phyloP scores from a whole-genome alignment of 1,140 invertebrate species.

The Caenorhabditis briggsae region DNA sequence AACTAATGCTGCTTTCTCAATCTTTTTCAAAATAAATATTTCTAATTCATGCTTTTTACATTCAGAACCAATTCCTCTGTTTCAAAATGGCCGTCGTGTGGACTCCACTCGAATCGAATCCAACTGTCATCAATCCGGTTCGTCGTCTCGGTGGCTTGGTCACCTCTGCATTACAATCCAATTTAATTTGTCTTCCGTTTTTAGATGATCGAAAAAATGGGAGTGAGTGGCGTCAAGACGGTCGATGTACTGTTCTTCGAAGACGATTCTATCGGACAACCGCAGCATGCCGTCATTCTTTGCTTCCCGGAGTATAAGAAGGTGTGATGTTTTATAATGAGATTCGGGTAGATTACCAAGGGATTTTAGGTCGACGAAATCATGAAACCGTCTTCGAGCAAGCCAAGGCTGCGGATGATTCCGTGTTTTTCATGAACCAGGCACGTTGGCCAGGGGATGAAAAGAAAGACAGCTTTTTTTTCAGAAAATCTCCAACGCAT shows the following conservation, averaged over 20 bases:
- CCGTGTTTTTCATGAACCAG: constrained; percentile 64
- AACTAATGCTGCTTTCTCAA: no score
- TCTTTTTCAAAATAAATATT: not conserved
- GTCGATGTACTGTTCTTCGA: constrained; percentile 66
- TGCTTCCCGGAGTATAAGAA: constrained; percentile 63
- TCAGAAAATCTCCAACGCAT: constrained; percentile 65
- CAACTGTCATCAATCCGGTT: constrained; percentile 62
- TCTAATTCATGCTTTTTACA: not conserved
- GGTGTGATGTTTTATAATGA: constrained; percentile 8
- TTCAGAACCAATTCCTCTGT: not conserved
- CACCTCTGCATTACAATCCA: not conserved
- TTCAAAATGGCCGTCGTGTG: constrained; percentile 26
- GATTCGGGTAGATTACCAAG: not conserved
- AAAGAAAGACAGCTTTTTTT: not conserved
- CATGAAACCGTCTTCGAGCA: constrained; percentile 64
- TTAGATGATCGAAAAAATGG: constrained; percentile 65
- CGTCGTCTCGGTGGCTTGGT: constrained; percentile 32
- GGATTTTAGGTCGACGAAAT: constrained; percentile 58
- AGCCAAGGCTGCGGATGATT: constrained; percentile 51
- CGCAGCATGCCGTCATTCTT: constrained; percentile 63
- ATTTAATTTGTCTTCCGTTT: constrained; percentile 45
- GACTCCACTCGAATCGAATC: constrained; percentile 64
- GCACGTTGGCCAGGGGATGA: not conserved
- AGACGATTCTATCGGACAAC: constrained; percentile 62
- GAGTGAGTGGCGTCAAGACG: constrained; percentile 57